Base-by-base conservation (phyloP, 2,888 invertebrate species). In the Oxycera nigricornis region DNA sequence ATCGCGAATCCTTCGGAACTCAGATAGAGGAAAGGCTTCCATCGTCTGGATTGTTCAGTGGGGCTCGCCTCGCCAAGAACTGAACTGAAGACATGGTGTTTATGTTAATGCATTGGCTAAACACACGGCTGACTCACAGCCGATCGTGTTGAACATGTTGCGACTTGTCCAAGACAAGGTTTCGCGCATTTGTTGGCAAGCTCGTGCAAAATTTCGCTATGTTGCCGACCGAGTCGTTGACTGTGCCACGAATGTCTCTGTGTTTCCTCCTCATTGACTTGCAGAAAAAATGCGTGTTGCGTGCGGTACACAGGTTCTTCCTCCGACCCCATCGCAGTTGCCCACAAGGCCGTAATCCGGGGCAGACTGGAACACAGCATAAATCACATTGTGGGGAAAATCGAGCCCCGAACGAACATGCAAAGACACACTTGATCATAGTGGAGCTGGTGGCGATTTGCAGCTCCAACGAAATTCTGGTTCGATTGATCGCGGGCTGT, bases 191-290 rank as follows among this genome's bases (percentile, higher is more conserved):
- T 30, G 28, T 3, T 59, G 17, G 28, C 59, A 59, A 6, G 30
- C 26, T 59, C 59, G 59, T 30, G 59, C 30, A 59, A 59, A 59
- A 28, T 59, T 59, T 59, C 59, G 59, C 59, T 26, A 59, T 59
- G 30, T 59, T 30, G 30, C 26, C 59, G 30, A 9, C 30, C n/a
- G 7, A 39, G 39, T 14, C 14, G 14, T 39, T 7, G 9, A 14
- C 14, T 9, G 9, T 9, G 39, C 14, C 39, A 39, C 14, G 14
- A 9, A 14, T 39, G 7, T 39, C 9, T 39, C 14, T 59, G 26
- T 59, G 22, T 55, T 55, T 20, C 24, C 55, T 59, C 30, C 24
- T 20, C 9, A 4, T 55, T 14, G 55, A 20, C 9, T 11, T 55
- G 55, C 55, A 20, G 2, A 20, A 55, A 30, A 26, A 26, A 0